Percentiles rank a stretch among this genome's conserved stretches.
Conservation (phyloP, 53 echinoderm and acorn worm genomes). For the Crossaster papposus region DNA sequence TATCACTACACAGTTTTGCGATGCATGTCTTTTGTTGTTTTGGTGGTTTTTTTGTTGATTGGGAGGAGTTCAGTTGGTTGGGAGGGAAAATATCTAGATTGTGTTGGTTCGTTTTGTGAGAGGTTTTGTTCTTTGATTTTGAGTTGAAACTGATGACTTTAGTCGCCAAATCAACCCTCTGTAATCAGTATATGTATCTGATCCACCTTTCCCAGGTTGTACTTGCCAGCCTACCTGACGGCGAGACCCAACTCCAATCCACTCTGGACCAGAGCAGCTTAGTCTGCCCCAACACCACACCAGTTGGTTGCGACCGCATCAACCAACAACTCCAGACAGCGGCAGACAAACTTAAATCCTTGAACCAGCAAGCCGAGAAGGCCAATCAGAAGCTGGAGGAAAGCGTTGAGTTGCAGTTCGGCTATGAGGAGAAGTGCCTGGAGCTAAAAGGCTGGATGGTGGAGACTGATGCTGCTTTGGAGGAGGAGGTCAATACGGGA, state of each 20-base stretch:
- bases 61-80: not conserved
- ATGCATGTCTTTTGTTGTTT: too few relatives aligned
- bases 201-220: not conserved
- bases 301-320: slow-evolving; percentile 75
- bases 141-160: not conserved
- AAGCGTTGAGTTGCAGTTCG: slow-evolving; percentile 59
- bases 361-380: slow-evolving; percentile 65
- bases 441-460: slow-evolving; percentile 70
- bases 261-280: slow-evolving; percentile 62
- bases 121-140: not conserved
- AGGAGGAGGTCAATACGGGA: slow-evolving; percentile 31
- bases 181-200: not conserved
- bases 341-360: slow-evolving; percentile 62
- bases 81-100: not conserved
- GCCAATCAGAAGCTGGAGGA: slow-evolving; percentile 45
- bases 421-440: slow-evolving; percentile 59
- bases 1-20: too few relatives aligned
- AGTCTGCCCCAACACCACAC: slow-evolving; percentile 70
- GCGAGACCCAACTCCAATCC: slow-evolving; percentile 72
- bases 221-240: slow-evolving; percentile 68
- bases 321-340: slow-evolving; percentile 70
- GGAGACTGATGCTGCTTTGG: slow-evolving; percentile 41
- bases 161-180: not conserved
- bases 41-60: not conserved
- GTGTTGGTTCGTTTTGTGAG: not conserved